Base-by-base conservation (phyloP, 1,140 invertebrate genomes). In the Leptinotarsa defecta region DNA sequence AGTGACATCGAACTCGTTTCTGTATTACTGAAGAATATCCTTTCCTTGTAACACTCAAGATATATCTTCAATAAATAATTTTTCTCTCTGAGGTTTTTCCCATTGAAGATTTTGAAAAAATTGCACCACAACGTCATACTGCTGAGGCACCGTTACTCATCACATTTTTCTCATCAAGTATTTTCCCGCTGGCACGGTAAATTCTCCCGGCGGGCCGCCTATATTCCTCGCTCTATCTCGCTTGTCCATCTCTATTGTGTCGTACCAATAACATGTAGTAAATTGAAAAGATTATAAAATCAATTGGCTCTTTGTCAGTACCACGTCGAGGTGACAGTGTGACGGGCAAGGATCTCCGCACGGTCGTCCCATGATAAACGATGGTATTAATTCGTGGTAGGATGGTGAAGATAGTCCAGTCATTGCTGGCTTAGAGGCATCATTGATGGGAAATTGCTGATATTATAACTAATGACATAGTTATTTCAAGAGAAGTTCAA, bases 271-370 rank as follows among this genome's bases (percentile, higher is more conserved):
- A 84, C 83, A 84, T 81, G 80, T 80, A 82, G 79, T 81, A 84
- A 84, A 84, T 84, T 84, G 83, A 84, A 84, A 81, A 84, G 83
- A 83, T 83, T 84, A 84, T 81, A 83, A 80, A 83, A 83, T 83
- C 83, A 83, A 83, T 83, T 82, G 79, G 76, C 77, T 77, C 74
- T 74, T 69, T 57, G 70, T 77, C 34, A 74, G 74, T 78, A 80
- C 76, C 77, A 82, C 75, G 48, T 77, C 69, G 65, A 81, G 74
- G 79, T 80, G 80, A 80, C 80, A 81, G 80, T 79, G 74, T 77
- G 77, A 81, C 76, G 74, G 79, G 75, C 69, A 76, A 76, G 2
- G 17, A 57, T 57, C 52, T 57, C 17, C 52, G 52, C n/a, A 15
- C 64, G 22, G 19, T 17, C 48, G 24, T 70, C 22, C 15, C 24